Evolutionary conservation across 2,797 vertebrate species (phyloP).

Genomic region (Hemitrygon akajei): DNA sequence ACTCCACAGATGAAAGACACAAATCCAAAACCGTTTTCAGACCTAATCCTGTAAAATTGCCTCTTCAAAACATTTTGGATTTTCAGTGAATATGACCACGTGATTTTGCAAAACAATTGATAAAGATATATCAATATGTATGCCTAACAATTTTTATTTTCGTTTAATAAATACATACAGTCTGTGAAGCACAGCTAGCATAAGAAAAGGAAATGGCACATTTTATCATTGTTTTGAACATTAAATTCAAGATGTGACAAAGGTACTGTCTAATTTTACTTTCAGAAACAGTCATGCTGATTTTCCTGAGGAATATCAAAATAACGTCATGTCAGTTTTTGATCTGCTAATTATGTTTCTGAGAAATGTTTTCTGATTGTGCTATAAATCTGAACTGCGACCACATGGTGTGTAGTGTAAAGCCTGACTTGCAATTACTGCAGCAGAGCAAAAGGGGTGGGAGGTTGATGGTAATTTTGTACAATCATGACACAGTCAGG

Average conservation of each 20-base stretch:
- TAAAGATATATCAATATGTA: not conserved
- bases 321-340: not conserved
- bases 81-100: not conserved
- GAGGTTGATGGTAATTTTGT: not conserved
- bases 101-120: not conserved
- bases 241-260: not conserved
- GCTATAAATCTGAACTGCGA: not conserved
- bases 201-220: conserved; percentile 7
- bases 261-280: not conserved
- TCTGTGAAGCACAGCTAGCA: not conserved
- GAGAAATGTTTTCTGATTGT: not conserved
- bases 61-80: not conserved
- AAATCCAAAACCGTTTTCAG: not conserved
- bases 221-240: not conserved
- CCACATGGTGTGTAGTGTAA: not conserved
- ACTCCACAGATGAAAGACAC: not conserved
- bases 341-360: not conserved
- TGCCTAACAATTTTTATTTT: not conserved
- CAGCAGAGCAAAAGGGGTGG: not conserved
- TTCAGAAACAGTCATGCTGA: not conserved
- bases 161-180: conserved; percentile 16
- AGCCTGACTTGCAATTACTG: not conserved
- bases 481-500: not conserved
- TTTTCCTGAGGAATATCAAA: conserved; percentile 11
- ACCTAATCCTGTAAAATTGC: not conserved